Base-by-base conservation (phyloP, 2,888 invertebrate genomes). In the Cryptosula pallasiana region DNA sequence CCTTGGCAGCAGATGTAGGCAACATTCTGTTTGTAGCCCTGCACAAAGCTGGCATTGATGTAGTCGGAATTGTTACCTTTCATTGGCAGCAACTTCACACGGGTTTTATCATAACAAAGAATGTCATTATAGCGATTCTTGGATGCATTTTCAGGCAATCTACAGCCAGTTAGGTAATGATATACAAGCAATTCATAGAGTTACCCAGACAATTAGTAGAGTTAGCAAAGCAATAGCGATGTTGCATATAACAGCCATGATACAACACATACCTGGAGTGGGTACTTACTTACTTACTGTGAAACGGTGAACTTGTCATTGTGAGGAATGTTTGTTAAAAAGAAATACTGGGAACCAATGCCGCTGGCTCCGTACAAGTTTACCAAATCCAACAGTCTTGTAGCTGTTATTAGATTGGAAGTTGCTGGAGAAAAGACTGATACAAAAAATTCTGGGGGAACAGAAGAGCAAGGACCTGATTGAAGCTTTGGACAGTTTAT, bases 1-100 rank as follows among this genome's bases (percentile, higher is more conserved):
- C 70, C 97, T 89, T 98, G 97, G 78, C 97, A 96, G 81, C 93
- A 95, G 82, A 98, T 97, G 86, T 95, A 98, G 72, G 96, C 96
- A 87, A 94, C 94, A 84, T 94, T 94, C 87, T 96, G 96, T 85
- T 94, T 94, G 87, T 96, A 97, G 25, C 97, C 97, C 87, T 97
- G 96, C 72, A 97, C 96, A 86, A 92, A 97, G 88, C 97, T 97
- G 73, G 96, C 97, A 87, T 98, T 95, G 84, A 97, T 95, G 83
- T 97, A 97, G 87, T 96, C 96, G 9, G 83, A 78, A 0, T 78
- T 76, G 54, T 90, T 87, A 36, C 74, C 74, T 0, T 78, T 79
- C 5, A 74, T 73, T 16, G 72, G 35, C 13, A 92, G 90, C 75
- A 97, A 88, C 77, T 91, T 89, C 75, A 98, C 96, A 79, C 97